A percentile compares a stretch with the other conserved stretches of the same genome.
phyloP scores from a whole-genome alignment of 1,140 invertebrate species.

The Zaprionus camerounensis region DNA sequence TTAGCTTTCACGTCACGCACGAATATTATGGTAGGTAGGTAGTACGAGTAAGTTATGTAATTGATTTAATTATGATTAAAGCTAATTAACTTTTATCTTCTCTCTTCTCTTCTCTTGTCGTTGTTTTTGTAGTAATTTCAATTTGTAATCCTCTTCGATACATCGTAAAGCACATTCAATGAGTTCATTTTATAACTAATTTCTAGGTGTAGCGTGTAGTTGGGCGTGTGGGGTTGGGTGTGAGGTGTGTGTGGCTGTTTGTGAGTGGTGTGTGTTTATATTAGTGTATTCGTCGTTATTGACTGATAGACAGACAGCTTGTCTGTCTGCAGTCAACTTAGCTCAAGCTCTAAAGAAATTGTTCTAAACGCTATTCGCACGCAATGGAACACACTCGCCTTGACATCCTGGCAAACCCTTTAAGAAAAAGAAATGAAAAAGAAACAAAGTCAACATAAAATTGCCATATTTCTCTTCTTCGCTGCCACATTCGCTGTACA shows the following conservation, averaged over 20 bases:
- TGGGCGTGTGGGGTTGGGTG: conserved; percentile 4
- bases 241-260: conserved; percentile 12
- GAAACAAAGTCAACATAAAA: conserved; percentile 83
- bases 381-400: conserved; percentile 86
- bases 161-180: conserved; percentile 31
- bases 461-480: conserved; percentile 44
- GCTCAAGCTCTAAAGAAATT: conserved; percentile 46
- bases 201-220: conserved; percentile 19
- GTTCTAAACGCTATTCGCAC: conserved; percentile 85
- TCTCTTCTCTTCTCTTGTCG: conserved; percentile 12
- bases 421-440: conserved; percentile 84
- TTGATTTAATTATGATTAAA: conserved; percentile 42
- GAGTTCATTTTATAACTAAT: conserved; percentile 32
- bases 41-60: conserved; percentile 27
- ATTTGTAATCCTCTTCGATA: conserved; percentile 6
- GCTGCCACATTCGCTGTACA: conserved; percentile 29
- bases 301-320: conserved; percentile 10
- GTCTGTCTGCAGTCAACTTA: conserved; percentile 28
- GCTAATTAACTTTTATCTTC: conserved; percentile 26
- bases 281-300: conserved; percentile 28
- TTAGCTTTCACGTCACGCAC: conserved; percentile 71
- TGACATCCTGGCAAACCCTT: conserved; percentile 85
- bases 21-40: conserved; percentile 38
- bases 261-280: not conserved
- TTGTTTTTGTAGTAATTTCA: conserved; percentile 5